A percentile compares a stretch with the other conserved stretches of the same genome.
Conservation (phyloP, 2,888 invertebrate genomes). For the Melikaiella ostensackeni region DNA sequence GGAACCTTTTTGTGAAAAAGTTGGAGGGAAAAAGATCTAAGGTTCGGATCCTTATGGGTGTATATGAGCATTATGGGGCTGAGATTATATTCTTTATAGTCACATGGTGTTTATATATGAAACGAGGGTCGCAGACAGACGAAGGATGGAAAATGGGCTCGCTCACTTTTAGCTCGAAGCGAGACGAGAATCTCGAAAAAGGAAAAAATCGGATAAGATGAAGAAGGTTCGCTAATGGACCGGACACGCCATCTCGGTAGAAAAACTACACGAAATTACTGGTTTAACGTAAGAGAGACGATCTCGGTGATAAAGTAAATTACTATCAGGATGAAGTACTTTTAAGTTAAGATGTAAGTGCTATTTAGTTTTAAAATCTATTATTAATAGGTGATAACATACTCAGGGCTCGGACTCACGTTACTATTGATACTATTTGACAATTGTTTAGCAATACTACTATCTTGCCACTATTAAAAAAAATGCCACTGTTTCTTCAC, state of each 20-base stretch:
- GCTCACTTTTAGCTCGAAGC: background rate
- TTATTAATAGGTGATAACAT: too few relatives aligned
- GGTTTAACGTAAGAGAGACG: slow-evolving; percentile 3
- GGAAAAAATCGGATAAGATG: slow-evolving; percentile 30
- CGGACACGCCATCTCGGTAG: slow-evolving; percentile 51
- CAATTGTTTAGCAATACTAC: too few relatives aligned
- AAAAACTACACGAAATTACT: slow-evolving; percentile 40
- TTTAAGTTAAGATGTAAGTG: background rate
- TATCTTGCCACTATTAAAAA: too few relatives aligned
- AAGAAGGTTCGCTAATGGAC: slow-evolving; percentile 64
- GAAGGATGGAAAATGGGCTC: background rate
- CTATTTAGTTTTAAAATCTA: background rate
- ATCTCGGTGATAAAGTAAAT: slow-evolving; percentile 1
- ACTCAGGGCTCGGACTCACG: too few relatives aligned
- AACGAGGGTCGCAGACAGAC: background rate
- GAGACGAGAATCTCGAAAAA: background rate
- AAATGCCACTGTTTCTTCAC: too few relatives aligned
- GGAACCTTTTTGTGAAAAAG: slow-evolving; percentile 10
- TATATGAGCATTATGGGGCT: slow-evolving; percentile 1
- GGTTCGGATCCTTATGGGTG: background rate
- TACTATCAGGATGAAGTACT: background rate
- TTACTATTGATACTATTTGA: too few relatives aligned
- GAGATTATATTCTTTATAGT: slow-evolving; percentile 17
- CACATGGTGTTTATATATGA: background rate
- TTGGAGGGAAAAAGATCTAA: background rate